These are phyloP conservation scores for Argopecten irradians DNA, from an alignment of 1,140 invertebrate genomes.

Conservation along the genomic window DNA sequence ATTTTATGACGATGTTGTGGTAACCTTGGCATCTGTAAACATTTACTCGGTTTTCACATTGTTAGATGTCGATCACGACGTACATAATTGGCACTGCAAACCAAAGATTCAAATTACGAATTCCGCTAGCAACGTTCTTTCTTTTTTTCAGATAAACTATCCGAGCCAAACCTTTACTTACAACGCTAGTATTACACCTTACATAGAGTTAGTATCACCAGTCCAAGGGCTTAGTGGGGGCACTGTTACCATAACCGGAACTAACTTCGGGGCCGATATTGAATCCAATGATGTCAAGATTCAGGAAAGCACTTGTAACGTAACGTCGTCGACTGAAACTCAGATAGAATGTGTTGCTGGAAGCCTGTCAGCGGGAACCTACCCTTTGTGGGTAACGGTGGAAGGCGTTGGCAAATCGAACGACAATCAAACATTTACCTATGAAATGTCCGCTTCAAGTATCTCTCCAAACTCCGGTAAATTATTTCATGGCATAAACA, in stretches of 20 bases:
- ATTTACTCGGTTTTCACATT: too few species aligned
- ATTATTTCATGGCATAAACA: not conserved
- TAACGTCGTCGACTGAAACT: slow-evolving; percentile 34
- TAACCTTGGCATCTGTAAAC: too few species aligned
- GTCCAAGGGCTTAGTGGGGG: slow-evolving; percentile 33
- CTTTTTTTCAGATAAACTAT: slow-evolving; percentile 26
- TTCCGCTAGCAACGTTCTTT: too few species aligned
- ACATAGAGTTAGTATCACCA: slow-evolving; percentile 35
- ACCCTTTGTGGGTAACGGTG: slow-evolving; percentile 24
- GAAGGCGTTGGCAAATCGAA: not conserved
- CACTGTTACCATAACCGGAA: slow-evolving; percentile 36
- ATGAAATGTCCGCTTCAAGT: not conserved
- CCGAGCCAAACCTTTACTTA: slow-evolving; percentile 43
- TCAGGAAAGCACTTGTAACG: slow-evolving; percentile 36
- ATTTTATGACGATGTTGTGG: too few species aligned
- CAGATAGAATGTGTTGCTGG: slow-evolving; percentile 49
- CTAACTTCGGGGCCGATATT: not conserved
- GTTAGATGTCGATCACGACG: too few species aligned
- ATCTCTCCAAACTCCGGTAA: slow-evolving; percentile 30
- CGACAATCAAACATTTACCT: slow-evolving; percentile 23
- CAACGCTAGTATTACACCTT: slow-evolving; percentile 35
- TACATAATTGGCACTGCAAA: too few species aligned
- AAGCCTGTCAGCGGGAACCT: slow-evolving; percentile 24
- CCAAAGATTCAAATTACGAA: too few species aligned
- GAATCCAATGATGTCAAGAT: slow-evolving; percentile 31